Base-by-base conservation (phyloP, 2,888 invertebrate species). In the Cryptophagus acutangulus region DNA sequence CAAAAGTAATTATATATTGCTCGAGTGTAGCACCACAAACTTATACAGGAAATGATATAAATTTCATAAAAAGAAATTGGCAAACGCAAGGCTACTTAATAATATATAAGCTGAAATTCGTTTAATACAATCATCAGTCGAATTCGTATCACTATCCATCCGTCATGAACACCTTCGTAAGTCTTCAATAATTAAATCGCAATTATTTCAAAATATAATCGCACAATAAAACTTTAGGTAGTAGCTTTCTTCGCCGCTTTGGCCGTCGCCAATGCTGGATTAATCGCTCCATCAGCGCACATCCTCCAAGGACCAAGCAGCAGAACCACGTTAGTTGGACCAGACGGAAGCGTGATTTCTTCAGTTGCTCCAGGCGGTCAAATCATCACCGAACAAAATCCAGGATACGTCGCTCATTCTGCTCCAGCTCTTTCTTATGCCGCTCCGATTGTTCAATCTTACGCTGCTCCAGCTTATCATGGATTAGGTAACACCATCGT, bases 321-420 rank as follows among this genome's bases (percentile, higher is more conserved):
- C 29, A 52, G 45, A 38, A 51, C 55, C 25, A 56, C 51, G 33
- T 26, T 57, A 5, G 42, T 52, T 9, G 57, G 57, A 15, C 57
- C 57, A 25, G 57, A 57, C 36, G 57, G 57, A 12, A 56, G 57
- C 35, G 31, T 43, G 6, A 55, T 57, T 35, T 49, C 50, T 10
- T 44, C 54, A 6, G 40, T 43, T 18, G 45, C 45, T 14, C 55
- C 55, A 10, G 55, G 55, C 12, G 57, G 55, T 36, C 40, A 46
- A 36, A 50, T 52, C 39, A 31, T 51, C 16, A 37, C 49, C 2
- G 46, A 41, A 15, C 15, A 26, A 14, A 34, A 35, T 17, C 37
- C 54, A 15, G 51, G 48, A 33, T 36, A 43, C 2, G 42, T 45
- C 14, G 55, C 51, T 28, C 44, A 46, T 5, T 16, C 39, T 5